Evolutionary conservation across 2,797 vertebrate genomes (phyloP), one percentile per base, ranked within the genome.

Genomic region (Basileuterus tristriatus): DNA sequence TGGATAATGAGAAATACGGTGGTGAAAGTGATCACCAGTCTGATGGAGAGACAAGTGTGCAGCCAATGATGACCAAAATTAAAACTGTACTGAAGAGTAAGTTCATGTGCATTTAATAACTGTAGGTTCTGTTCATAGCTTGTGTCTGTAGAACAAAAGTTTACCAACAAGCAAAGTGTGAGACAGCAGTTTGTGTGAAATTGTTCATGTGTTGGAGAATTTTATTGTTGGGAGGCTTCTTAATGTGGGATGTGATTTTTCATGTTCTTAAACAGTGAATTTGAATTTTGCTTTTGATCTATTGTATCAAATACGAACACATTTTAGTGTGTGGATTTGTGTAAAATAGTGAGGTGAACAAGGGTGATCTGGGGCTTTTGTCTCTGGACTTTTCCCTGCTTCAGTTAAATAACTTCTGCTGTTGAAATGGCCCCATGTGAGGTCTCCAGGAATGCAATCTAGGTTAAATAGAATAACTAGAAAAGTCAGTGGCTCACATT

Each of bases 51-150:
- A 98, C 98, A n/a, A 98, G 98, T 2, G 99, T 99, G 93, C 99
- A 99, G 97, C 99, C 99, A 58, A 99, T 99, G 99, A 99, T 99
- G 98, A 99, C 99, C 98, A 99, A 99, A 99, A 99, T 99, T 96
- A 99, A 99, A 98, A 99, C 99, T 52, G 99, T 99, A 77, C 98
- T 99, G 96, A 99, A 99, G 98, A 99, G 99, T 99, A 98, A 99
- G 99, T 98, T 67, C 6, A 37, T 30, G 26, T 59, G 82, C 23
- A 10, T 56, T 63, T 67, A 32, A 34, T 46, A n/a, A 43, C 9
- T 32, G 0, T 21, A 15, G 12, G 7, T 64, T 43, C 23, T 72
- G 3, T 29, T 4, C 13, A 4, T 52, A 23, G 17, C 29, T 58
- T 9, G 2, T 47, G 7, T 72, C 39, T 55, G 4, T 83, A 75